Evolutionary conservation across 2,797 vertebrate species (phyloP).

Genomic region (Tympanoctomys barrerae): DNA sequence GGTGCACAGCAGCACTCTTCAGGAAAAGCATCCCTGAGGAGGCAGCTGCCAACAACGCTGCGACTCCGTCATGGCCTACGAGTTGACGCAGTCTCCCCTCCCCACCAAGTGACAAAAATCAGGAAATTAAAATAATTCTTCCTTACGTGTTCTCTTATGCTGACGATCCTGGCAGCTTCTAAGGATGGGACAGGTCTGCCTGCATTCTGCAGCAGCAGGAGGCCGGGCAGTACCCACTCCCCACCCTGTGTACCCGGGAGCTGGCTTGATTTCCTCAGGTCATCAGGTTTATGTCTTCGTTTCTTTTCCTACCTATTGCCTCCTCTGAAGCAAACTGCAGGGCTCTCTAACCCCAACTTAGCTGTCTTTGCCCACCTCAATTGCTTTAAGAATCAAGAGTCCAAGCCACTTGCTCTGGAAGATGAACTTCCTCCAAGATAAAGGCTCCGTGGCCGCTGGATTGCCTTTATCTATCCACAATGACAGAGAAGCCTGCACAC

Average conservation of each 20-base stretch:
- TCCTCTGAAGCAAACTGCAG: not conserved
- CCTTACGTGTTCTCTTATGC: not conserved
- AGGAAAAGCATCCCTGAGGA: not conserved
- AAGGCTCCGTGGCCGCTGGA: conserved; percentile 64
- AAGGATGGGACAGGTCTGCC: not conserved
- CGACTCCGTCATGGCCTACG: not conserved
- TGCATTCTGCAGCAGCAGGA: not conserved
- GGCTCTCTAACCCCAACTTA: not conserved
- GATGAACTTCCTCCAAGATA: conserved; percentile 70
- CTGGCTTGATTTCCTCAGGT: not conserved
- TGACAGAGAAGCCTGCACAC: conserved; percentile 68
- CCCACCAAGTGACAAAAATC: not conserved
- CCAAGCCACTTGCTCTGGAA: not conserved
- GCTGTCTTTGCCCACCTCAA: not conserved
- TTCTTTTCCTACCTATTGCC: not conserved
- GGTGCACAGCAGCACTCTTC: not conserved
- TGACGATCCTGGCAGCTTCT: not conserved
- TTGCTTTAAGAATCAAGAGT: not conserved
- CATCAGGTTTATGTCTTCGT: not conserved
- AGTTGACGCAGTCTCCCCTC: not conserved
- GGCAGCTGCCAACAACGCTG: not conserved
- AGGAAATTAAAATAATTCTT: not conserved
- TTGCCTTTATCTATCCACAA: conserved; percentile 63
- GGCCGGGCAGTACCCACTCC: not conserved
- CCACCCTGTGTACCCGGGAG: not conserved